Conservation (phyloP, 2,888 invertebrate genomes). For the Gastracanthus pulcherrimus region DNA sequence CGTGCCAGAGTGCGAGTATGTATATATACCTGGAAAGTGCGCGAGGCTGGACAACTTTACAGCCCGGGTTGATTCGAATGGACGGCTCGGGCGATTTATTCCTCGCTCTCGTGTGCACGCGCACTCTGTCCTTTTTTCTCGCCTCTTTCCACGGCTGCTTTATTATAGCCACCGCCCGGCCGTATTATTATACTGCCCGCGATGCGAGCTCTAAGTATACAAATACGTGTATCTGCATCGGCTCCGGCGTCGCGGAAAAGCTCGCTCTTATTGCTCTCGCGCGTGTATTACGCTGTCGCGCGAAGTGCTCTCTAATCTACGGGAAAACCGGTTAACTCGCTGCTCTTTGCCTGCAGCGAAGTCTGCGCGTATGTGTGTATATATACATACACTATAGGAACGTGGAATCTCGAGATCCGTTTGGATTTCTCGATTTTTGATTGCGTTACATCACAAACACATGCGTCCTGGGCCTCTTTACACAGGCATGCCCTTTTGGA, state of each 20-base stretch:
- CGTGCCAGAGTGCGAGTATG: background rate
- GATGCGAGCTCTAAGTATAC: background rate
- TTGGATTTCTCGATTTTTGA: slow-evolving; percentile 42
- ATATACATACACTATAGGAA: background rate
- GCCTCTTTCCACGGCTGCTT: background rate
- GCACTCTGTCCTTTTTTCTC: background rate
- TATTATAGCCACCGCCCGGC: background rate
- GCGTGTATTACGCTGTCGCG: background rate
- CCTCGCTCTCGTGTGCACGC: background rate
- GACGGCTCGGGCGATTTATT: slow-evolving; percentile 2
- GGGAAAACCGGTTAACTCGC: slow-evolving; percentile 40
- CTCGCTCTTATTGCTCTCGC: background rate
- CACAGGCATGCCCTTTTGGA: background rate
- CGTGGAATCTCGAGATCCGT: slow-evolving; percentile 50
- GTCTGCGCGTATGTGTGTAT: background rate
- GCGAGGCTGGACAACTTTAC: slow-evolving; percentile 14
- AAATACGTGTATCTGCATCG: background rate
- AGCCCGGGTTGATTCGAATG: background rate
- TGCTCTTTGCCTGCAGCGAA: background rate
- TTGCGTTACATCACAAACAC: slow-evolving; percentile 27
- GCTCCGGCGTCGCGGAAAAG: slow-evolving; percentile 22
- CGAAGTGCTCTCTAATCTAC: slow-evolving; percentile 28
- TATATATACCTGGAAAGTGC: background rate
- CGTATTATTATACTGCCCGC: slow-evolving; percentile 1
- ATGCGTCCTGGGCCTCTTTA: background rate